Percentiles rank a stretch among this genome's conserved stretches.
Conservation (phyloP, 1,140 invertebrate genomes). For the Bradynema listronoti region DNA sequence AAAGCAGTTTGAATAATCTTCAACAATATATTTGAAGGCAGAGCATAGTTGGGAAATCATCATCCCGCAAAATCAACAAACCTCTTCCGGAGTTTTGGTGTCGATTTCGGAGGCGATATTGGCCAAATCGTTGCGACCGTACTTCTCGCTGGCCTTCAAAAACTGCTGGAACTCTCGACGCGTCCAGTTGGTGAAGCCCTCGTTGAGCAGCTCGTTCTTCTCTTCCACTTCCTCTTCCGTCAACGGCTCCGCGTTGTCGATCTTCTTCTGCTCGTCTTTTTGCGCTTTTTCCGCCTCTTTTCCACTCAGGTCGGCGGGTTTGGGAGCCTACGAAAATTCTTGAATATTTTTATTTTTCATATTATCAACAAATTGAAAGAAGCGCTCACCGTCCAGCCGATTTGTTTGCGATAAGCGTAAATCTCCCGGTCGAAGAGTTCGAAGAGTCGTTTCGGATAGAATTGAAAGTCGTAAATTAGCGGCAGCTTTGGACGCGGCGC, state of each 20-base stretch:
- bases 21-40: background rate
- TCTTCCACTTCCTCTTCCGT: slow-evolving; percentile 81
- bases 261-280: slow-evolving; percentile 88
- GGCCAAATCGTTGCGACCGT: slow-evolving; percentile 92
- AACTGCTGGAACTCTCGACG: slow-evolving; percentile 91
- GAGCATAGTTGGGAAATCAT: background rate
- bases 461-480: slow-evolving; percentile 98
- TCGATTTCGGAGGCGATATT: slow-evolving; percentile 95
- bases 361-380: background rate
- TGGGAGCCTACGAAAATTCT: slow-evolving; percentile 67
- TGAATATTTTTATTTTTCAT: background rate
- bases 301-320: slow-evolving; percentile 83
- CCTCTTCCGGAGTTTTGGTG: slow-evolving; percentile 85
- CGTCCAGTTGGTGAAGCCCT: slow-evolving; percentile 61
- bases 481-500: slow-evolving; percentile 91
- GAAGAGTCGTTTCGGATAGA: slow-evolving; percentile 92
- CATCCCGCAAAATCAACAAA: slow-evolving; percentile 60
- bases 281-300: slow-evolving; percentile 80
- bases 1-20: slow-evolving; percentile 17
- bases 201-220: slow-evolving; percentile 75
- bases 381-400: slow-evolving; percentile 67
- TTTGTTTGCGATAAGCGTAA: slow-evolving; percentile 87
- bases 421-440: slow-evolving; percentile 97
- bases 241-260: slow-evolving; percentile 83
- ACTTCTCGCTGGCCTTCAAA: slow-evolving; percentile 96